Evolutionary conservation across 2,797 vertebrate species (phyloP).

Genomic region (Petrocephalus schoutedeni): DNA sequence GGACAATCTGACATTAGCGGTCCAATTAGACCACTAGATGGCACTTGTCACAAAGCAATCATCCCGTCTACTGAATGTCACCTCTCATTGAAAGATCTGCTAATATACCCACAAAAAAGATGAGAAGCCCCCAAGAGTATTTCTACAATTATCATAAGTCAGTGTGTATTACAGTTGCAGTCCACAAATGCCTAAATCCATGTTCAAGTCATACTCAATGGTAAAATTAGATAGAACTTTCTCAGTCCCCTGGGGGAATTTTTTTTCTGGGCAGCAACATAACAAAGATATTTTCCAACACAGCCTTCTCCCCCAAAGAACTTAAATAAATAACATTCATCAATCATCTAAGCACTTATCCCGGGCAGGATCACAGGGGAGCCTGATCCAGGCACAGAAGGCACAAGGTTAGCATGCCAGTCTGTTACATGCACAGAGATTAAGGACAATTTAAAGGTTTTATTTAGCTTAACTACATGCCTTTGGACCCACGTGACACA

Average conservation of each 20-base stretch:
- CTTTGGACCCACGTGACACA: not conserved
- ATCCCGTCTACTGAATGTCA: not conserved
- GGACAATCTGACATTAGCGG: not conserved
- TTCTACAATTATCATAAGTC: not conserved
- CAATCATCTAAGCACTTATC: not conserved
- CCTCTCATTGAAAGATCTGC: not conserved
- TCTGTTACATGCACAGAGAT: not conserved
- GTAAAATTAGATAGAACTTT: not conserved
- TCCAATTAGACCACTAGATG: constrained; percentile 1
- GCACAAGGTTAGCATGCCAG: not conserved
- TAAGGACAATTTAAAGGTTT: not conserved
- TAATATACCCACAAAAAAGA: not conserved
- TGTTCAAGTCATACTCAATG: not conserved
- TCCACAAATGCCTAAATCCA: not conserved
- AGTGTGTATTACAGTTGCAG: not conserved
- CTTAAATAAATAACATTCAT: not conserved
- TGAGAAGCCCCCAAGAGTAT: not conserved
- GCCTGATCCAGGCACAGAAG: not conserved
- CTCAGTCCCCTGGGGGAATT: not conserved
- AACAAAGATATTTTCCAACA: not conserved
- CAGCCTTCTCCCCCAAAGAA: not conserved
- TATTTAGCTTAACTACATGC: not conserved
- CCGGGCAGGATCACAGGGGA: not conserved
- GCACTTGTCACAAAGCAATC: constrained; percentile 5
- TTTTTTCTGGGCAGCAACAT: not conserved